These are phyloP conservation scores for Prunella himalayana DNA, from an alignment of 2,113 vertebrate species.

Conservation along the genomic window DNA sequence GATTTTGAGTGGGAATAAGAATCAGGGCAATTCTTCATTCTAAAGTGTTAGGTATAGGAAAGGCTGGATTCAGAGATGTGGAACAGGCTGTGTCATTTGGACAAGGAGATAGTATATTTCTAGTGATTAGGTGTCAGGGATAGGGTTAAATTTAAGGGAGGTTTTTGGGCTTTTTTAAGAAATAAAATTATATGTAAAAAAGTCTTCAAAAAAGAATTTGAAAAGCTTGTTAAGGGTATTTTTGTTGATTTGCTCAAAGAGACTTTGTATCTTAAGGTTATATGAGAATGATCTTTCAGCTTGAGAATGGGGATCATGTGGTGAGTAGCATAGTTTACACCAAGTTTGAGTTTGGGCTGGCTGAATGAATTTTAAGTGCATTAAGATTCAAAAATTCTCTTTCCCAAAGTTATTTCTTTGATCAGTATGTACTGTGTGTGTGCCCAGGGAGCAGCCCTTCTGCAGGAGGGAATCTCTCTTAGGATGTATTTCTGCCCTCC, in stretches of 20 bases:
- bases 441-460: neutral
- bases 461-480: neutral
- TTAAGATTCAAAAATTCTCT: neutral
- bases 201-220: neutral
- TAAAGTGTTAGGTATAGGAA: neutral
- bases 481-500: neutral
- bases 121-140: neutral
- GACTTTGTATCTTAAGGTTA: neutral
- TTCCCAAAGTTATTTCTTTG: neutral
- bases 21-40: neutral
- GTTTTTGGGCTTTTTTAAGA: accelerated
- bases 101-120: neutral
- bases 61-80: neutral
- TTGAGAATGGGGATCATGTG: neutral
- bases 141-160: neutral
- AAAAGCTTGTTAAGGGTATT: neutral
- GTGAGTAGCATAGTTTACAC: neutral
- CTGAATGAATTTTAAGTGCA: neutral
- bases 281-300: neutral
- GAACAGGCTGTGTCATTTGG: neutral
- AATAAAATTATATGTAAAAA: neutral
- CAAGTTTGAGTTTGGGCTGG: neutral
- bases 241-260: neutral
- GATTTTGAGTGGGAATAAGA: neutral
- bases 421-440: neutral